Evolutionary conservation across 2,113 vertebrate genomes (phyloP), one percentile per base, ranked within the genome.

Genomic region (Podarcis muralis): DNA sequence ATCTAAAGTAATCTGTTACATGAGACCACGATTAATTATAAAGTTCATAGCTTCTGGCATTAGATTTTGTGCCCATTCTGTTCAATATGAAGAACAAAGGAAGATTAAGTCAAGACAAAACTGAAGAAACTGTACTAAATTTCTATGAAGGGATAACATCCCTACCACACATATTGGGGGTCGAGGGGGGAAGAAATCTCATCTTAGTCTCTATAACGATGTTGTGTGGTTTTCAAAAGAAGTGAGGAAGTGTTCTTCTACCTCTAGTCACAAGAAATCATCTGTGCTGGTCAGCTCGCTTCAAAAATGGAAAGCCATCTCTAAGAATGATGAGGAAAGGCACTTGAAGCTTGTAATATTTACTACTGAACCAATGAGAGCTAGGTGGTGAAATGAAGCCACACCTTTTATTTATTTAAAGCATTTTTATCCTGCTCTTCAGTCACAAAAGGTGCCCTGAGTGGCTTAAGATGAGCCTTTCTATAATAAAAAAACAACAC

Each of bases 271-370:
- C n/a, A 35, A 59, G 69, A 59, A 85, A 16, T 25, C 15, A n/a
- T 53, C 40, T 78, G 85, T 4, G 7, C 4, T 80, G 83, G 86
- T 12, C 57, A 79, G 75, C 12, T 53, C 81, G 37, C 6, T 83
- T 25, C 62, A 92, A 59, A 84, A 35, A 87, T n/a, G 82, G 15
- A 88, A 37, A 90, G 88, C 25, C 27, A 35, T 62, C 48, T 25
- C 68, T 43, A 83, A 40, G 27, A 78, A 43, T 79, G 23, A 30
- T 20, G 78, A 25, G 22, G 48, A 48, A 71, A 30, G 35, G 0
- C 27, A 69, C 6, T 13, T 68, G 37, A 53, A 57, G 68, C 57
- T 43, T 68, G 15, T 32, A 74, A 75, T 23, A 75, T 35, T 75
- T 40, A 83, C 11, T 5, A 86, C 37, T 0, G 78, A 57, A 1